phyloP scores from a whole-genome alignment of 1,140 invertebrate species.

The Probaryconus sp. region DNA sequence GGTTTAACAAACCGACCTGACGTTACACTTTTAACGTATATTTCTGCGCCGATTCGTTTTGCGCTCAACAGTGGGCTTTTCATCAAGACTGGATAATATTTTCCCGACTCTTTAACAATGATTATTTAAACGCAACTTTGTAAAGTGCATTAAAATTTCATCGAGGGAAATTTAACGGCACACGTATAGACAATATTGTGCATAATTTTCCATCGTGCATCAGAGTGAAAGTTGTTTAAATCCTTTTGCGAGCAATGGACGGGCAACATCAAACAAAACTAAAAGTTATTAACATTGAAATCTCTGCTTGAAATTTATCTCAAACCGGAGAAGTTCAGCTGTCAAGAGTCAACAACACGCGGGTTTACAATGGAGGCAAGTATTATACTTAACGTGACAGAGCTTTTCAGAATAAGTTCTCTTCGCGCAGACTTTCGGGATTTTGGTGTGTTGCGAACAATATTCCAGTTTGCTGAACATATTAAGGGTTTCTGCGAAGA shows the following conservation, averaged over 20 bases:
- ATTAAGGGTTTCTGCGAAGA: constrained; percentile 39
- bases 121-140: no score
- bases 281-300: constrained; percentile 34
- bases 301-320: constrained; percentile 15
- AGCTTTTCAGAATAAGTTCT: constrained; percentile 35
- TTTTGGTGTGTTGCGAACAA: constrained; percentile 39
- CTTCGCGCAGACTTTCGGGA: constrained; percentile 12
- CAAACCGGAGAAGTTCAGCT: constrained; percentile 20
- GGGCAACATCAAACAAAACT: constrained; percentile 21
- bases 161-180: no score
- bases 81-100: no score
- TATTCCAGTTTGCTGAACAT: constrained; percentile 42
- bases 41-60: no score
- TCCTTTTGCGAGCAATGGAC: constrained; percentile 8
- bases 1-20: no score
- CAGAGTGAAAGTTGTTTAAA: no score
- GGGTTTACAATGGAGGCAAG: constrained; percentile 28
- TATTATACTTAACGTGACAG: constrained; percentile 35
- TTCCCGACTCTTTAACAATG: no score
- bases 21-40: no score
- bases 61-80: no score
- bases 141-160: no score
- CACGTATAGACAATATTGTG: no score
- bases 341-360: constrained; percentile 29
- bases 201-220: no score